A percentile compares a stretch with the other conserved stretches of the same genome.
phyloP scores from a whole-genome alignment of 2,888 invertebrate genomes.

The Drosophila anceps region DNA sequence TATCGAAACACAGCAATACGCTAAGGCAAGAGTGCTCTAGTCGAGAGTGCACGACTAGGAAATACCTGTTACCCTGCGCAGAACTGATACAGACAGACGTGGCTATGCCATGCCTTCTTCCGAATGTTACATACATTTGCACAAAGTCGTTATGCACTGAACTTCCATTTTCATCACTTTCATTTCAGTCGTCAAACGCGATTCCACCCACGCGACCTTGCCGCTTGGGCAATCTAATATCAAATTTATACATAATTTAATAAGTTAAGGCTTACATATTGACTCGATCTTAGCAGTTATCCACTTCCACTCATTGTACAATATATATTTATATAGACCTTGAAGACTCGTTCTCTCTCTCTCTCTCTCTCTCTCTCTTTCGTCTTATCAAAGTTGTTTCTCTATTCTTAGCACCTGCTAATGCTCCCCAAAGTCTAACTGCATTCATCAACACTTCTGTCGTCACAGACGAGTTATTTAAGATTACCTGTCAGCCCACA shows the following conservation, averaged over 20 bases:
- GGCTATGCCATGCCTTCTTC: not conserved
- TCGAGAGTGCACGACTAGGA: not conserved
- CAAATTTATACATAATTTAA: not conserved
- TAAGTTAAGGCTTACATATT: not conserved
- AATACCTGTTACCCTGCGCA: not conserved
- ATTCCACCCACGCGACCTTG: not conserved
- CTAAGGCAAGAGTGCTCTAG: not conserved
- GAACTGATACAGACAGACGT: too few species aligned
- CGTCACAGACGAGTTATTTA: constrained; percentile 34
- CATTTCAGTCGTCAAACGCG: too few species aligned
- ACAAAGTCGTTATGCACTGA: too few species aligned
- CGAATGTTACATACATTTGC: not conserved
- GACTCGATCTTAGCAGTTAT: not conserved
- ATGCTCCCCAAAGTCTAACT: constrained; percentile 6
- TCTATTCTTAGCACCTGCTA: constrained; percentile 27
- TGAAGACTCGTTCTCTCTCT: constrained; percentile 3
- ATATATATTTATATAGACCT: not conserved
- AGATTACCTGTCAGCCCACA: constrained; percentile 41
- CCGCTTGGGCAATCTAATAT: not conserved
- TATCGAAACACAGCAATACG: not conserved
- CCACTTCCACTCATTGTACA: not conserved
- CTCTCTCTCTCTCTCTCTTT: not conserved
- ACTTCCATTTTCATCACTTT: not conserved
- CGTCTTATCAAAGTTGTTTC: not conserved
- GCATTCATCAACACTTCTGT: constrained; percentile 46